Conservation (phyloP, 2,797 vertebrate species). For the Phyllotis vaccarum region DNA sequence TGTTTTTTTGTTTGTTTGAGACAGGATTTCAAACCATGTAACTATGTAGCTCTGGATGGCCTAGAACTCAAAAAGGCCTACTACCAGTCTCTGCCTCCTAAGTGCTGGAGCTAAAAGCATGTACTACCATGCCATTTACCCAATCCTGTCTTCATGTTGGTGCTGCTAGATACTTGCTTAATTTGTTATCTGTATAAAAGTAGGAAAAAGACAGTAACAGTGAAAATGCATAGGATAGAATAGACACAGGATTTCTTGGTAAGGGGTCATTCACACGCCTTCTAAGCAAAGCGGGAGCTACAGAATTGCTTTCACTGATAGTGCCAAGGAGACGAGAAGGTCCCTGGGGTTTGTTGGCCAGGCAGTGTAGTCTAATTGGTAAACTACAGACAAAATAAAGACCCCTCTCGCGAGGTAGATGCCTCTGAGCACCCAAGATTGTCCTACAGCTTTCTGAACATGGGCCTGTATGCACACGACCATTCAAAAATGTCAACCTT, state of each 20-base stretch:
- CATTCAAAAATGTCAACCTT: background rate
- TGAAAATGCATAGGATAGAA: background rate
- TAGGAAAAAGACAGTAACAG: background rate
- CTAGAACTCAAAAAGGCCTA: background rate
- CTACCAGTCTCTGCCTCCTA: background rate
- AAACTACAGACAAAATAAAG: background rate
- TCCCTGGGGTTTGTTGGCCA: background rate
- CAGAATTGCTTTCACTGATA: background rate
- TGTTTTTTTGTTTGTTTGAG: background rate
- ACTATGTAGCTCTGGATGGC: background rate
- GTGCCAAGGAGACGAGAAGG: background rate
- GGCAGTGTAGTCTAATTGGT: background rate
- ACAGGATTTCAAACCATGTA: no score
- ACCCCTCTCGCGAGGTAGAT: background rate
- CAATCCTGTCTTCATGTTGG: background rate
- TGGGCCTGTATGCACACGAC: no score
- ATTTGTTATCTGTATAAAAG: slow-evolving; percentile 28
- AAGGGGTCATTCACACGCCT: background rate
- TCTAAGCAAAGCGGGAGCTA: background rate
- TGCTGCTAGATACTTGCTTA: slow-evolving; percentile 14
- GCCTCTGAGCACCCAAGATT: background rate
- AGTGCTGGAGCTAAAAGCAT: background rate
- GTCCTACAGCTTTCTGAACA: background rate
- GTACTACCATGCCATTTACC: background rate
- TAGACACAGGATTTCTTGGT: slow-evolving; percentile 31